Evolutionary conservation across 2,797 vertebrate genomes (phyloP), one percentile per base, ranked within the genome.

Genomic region (Basileuterus tristriatus): DNA sequence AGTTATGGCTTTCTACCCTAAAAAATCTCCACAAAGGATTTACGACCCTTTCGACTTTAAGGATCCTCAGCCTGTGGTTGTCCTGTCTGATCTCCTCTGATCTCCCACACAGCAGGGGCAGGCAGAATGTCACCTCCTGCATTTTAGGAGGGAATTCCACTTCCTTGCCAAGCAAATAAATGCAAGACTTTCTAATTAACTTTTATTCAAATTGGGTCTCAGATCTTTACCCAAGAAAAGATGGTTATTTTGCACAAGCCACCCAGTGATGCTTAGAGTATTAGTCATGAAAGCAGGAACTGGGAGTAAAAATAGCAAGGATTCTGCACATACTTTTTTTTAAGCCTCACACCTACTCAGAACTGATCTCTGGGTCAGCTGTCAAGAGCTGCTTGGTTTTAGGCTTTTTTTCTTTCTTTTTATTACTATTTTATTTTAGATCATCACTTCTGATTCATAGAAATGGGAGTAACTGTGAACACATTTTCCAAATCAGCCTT

Each of bases 261-360:
- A 56, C 26, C 15, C 53, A 30, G 37, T 8, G 79, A 69, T 76
- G 37, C 11, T 59, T 41, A 62, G 52, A 63, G 36, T 26, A 87
- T 55, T 67, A 83, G 87, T 91, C 76, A 81, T 2, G 17, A 81
- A 91, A 83, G 84, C 10, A 83, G 69, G 60, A 85, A 81, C 1
- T 21, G 16, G 34, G 22, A 80, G 34, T 19, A 87, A 90, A 95
- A 95, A 91, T 69, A 94, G 84, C 62, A 88, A 63, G 8, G 34
- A 85, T 81, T 81, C 46, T 68, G 69, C 26, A 69, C 19, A 9
- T 22, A n/a, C 6, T 62, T 85, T 93, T 90, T 89, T 95, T 82
- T 65, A 89, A 94, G 82, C 69, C 65, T 92, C 90, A 75, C 93
- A 89, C 78, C 85, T 86, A 88, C 87, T 75, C 89, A 91, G 76